Base-by-base conservation (phyloP, 2,797 vertebrate genomes). In the Schizopygopsis pylzovi region DNA sequence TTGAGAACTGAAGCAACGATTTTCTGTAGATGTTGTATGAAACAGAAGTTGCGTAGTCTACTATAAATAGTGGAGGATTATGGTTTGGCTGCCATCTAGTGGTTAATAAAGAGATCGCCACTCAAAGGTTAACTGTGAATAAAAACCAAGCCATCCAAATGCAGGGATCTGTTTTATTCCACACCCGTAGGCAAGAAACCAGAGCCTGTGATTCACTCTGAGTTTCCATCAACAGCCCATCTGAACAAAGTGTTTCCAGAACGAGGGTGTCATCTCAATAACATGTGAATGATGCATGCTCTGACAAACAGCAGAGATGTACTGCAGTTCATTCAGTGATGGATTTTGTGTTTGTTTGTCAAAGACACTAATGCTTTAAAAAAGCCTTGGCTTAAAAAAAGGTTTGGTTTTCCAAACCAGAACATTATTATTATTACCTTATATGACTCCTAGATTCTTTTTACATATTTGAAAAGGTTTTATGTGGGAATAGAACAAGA, bases 11-110 rank as follows among this genome's bases (percentile, higher is more conserved):
- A 65, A 4, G 33, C 15, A 49, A 49, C 5, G 11, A 8, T 11
- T 33, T 73, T 37, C n/a, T n/a, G 43, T 49, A 47, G 59, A 15
- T 39, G 16, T 28, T 65, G 1, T 2, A 28, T 71, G 22, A 68
- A 80, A 67, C 41, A 1, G 33, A 33, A 33, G n/a, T n/a, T 28
- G 37, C 13, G 7, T 59, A 73, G 39, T 1, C 39, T 16, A 41
- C n/a, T 6, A 25, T 28, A 37, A n/a, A 47, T 9, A 33, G 4
- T 20, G 70, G 18, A 52, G 25, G 5, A 65, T 11, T 79, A 8
- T 86, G 41, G 68, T 75, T 83, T 76, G 45, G 70, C 67, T 86
- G 89, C 87, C 86, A 88, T 88, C 90, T 90, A 43, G 90, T 90
- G 91, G 89, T 54, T 41, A 10, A 33, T 45, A 43, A 25, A 86